Evolutionary conservation across 2,797 vertebrate genomes (phyloP), one percentile per base, ranked within the genome.

Genomic region (Eospalax fontanierii): DNA sequence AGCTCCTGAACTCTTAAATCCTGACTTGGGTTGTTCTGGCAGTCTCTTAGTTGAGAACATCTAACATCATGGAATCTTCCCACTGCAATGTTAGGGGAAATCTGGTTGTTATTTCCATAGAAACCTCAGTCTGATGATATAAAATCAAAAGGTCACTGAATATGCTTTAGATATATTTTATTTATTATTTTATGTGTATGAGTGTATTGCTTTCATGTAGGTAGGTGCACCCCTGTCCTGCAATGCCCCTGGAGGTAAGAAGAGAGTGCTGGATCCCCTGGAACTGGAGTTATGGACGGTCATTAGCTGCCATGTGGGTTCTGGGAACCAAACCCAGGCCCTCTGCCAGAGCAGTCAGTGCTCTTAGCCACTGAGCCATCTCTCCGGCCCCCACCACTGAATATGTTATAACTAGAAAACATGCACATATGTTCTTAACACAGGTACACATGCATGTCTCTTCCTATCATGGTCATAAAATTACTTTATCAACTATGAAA

Each of bases 101-200:
- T 90, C 38, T 84, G 57, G 33, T 84, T 95, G 54, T n/a, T 73
- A 54, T 93, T 91, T 84, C 96, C 70, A 94, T 66, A 90, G 90
- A 65, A 97, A 94, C 95, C 71, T 43, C 6, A 94, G 26, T 35
- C 50, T 91, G 40, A 66, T 50, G 73, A 71, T 57, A 73, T 6
- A 79, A 78, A 71, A 96, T 74, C 91, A 90, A 94, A 96, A 94
- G 74, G 38, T 54, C 84, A 91, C 19, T 38, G 26, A 3, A 68
- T 75, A 50, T 75, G 89, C 66, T 61, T 82, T n/a, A n/a, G n/a
- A n/a, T n/a, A n/a, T n/a, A n/a, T n/a, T n/a, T n/a, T n/a, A 6
- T 50, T 50, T 11, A 50, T 6, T 50, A 50, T 50, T 50, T 50
- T 50, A 50, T 50, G 46, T 50, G 11, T 50, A 50, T 11, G 11